These are phyloP conservation scores for Coelogynopora nodosa DNA, from an alignment of 2,888 invertebrate genomes.

Conservation along the genomic window DNA sequence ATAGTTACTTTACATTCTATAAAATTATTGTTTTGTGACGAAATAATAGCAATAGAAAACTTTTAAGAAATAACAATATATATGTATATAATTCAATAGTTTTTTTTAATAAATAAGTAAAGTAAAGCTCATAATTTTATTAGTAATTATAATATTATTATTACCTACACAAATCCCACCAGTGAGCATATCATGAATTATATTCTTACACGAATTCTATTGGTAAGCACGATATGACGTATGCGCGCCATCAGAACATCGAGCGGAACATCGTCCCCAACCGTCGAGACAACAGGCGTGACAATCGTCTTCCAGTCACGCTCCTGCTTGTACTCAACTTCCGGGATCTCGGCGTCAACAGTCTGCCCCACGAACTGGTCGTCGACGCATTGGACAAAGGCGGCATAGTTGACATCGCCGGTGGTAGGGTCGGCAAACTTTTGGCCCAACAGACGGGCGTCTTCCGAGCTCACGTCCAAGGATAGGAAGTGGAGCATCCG, in stretches of 20 bases:
- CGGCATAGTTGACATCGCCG: slow-evolving; percentile 61
- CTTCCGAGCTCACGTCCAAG: slow-evolving; percentile 56
- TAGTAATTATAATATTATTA: no score
- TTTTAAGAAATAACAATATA: no score
- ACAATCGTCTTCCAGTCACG: slow-evolving; percentile 44
- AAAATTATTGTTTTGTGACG: no score
- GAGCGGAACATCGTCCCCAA: slow-evolving; percentile 52
- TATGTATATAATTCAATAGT: no score
- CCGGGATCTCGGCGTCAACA: background rate
- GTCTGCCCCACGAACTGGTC: slow-evolving; percentile 46
- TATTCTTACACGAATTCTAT: slow-evolving; percentile 58
- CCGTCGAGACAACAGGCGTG: slow-evolving; percentile 35
- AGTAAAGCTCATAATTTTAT: no score
- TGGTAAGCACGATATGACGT: slow-evolving; percentile 57
- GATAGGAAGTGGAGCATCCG: slow-evolving; percentile 59
- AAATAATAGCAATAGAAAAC: no score
- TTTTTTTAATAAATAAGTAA: no score
- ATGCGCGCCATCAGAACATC: slow-evolving; percentile 60
- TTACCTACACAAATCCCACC: no score
- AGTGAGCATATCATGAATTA: no score
- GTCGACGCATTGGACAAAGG: slow-evolving; percentile 61
- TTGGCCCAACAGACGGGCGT: slow-evolving; percentile 56
- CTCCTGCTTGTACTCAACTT: background rate
- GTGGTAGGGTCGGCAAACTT: slow-evolving; percentile 60
- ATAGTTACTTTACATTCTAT: no score